Conservation (phyloP, 2,113 vertebrate species). For the Melanerpes aurifrons region DNA sequence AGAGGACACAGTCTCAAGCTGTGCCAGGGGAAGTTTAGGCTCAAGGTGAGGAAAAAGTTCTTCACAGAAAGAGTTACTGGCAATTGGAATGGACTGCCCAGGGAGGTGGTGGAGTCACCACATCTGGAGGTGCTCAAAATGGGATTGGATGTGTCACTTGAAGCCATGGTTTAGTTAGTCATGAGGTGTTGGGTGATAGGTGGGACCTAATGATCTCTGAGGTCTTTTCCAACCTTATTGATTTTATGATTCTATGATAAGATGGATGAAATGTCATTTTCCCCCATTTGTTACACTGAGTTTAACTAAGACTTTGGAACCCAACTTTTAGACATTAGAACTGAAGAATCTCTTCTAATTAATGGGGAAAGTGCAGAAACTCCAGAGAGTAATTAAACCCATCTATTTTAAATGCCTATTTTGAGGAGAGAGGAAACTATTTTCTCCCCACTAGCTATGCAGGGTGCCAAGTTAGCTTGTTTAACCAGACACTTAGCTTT, state of each 20-base stretch:
- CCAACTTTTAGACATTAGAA: slow-evolving; percentile 1
- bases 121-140: too few species aligned
- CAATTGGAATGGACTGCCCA: too few species aligned
- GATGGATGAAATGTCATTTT: not conserved
- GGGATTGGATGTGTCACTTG: too few species aligned
- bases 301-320: slow-evolving; percentile 14
- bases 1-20: too few species aligned
- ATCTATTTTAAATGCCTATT: slow-evolving; percentile 43
- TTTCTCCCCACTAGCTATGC: not conserved
- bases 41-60: too few species aligned
- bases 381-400: slow-evolving; percentile 20
- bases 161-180: too few species aligned
- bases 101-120: too few species aligned
- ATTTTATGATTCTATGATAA: not conserved
- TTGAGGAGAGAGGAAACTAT: not conserved
- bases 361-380: slow-evolving; percentile 15
- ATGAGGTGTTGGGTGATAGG: too few species aligned
- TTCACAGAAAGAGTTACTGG: too few species aligned
- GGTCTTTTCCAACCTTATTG: too few species aligned
- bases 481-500: not conserved
- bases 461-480: slow-evolving; percentile 12
- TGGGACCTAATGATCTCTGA: too few species aligned
- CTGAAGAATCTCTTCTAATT: slow-evolving; percentile 29
- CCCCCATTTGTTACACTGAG: not conserved
- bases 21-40: too few species aligned